phyloP scores from a whole-genome alignment of 2,113 vertebrate genomes.

The Chaetodon trifascialis region DNA sequence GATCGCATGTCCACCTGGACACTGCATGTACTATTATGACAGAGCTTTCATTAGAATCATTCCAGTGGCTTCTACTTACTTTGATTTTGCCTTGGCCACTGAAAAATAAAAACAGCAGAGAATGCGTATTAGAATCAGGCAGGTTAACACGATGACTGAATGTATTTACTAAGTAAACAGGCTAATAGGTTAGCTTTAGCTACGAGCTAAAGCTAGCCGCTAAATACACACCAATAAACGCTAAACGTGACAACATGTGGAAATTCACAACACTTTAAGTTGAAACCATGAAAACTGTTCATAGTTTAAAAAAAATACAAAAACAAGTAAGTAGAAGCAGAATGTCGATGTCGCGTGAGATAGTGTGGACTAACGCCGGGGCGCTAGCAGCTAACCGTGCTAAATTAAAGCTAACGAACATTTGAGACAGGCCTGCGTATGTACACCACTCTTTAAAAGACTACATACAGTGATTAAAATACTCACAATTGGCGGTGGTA shows the following conservation, averaged over 20 bases:
- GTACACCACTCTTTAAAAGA: accelerated
- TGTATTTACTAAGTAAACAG: not conserved
- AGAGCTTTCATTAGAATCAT: not conserved
- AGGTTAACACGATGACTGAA: not conserved
- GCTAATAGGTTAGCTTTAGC: not conserved
- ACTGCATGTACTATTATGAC: too few species aligned
- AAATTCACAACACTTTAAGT: not conserved
- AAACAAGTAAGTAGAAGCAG: not conserved
- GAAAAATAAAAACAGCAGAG: slow-evolving; percentile 26
- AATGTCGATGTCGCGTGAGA: not conserved
- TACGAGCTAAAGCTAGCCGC: not conserved
- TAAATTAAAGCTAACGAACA: too few species aligned
- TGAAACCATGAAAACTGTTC: too few species aligned
- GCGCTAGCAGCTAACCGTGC: not conserved
- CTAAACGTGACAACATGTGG: not conserved
- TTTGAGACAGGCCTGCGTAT: too few species aligned
- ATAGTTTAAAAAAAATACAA: too few species aligned
- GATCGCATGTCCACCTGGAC: not conserved
- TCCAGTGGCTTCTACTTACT: slow-evolving; percentile 79
- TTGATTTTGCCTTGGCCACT: slow-evolving; percentile 88
- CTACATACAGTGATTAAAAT: not conserved
- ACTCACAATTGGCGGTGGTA: slow-evolving; percentile 83
- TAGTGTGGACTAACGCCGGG: not conserved
- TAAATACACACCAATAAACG: not conserved
- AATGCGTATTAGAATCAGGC: not conserved